Evolutionary conservation across 1,140 invertebrate genomes (phyloP).

Genomic region (Micrasema longulum): DNA sequence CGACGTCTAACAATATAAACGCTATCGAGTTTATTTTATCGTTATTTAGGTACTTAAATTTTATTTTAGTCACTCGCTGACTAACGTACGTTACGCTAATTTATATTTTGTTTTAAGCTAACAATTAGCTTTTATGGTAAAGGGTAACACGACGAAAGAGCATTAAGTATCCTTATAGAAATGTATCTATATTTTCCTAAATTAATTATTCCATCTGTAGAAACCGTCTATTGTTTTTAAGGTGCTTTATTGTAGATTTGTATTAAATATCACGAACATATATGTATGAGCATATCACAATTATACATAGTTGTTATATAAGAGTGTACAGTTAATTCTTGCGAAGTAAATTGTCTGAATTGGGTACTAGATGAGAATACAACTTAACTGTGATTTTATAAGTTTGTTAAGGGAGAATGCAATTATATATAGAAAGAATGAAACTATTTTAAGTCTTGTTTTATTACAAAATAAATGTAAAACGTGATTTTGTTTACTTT

Average conservation of each 20-base stretch:
- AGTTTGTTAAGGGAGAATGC: constrained; percentile 53
- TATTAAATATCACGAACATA: constrained; percentile 26
- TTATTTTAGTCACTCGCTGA: constrained; percentile 44
- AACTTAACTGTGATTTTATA: constrained; percentile 53
- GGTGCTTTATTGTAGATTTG: constrained; percentile 31
- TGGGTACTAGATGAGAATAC: constrained; percentile 25
- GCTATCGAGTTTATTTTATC: constrained; percentile 43
- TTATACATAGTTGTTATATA: constrained; percentile 4
- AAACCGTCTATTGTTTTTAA: constrained; percentile 37
- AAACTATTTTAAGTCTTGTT: constrained; percentile 36
- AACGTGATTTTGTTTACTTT: constrained; percentile 51
- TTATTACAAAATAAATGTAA: constrained; percentile 49
- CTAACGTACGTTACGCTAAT: constrained; percentile 45
- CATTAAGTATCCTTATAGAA: constrained; percentile 3
- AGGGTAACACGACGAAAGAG: neutral
- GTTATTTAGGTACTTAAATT: constrained; percentile 54
- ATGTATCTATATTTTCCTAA: constrained; percentile 45
- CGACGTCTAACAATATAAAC: constrained; percentile 18
- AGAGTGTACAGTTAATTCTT: constrained; percentile 16
- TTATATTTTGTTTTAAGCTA: constrained; percentile 39
- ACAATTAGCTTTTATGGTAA: constrained; percentile 22
- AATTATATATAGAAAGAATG: constrained; percentile 49
- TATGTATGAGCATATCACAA: constrained; percentile 27
- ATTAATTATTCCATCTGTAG: constrained; percentile 39
- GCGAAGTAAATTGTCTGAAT: neutral